phyloP scores from a whole-genome alignment of 2,113 vertebrate species.

The Campylomormyrus tamandua region DNA sequence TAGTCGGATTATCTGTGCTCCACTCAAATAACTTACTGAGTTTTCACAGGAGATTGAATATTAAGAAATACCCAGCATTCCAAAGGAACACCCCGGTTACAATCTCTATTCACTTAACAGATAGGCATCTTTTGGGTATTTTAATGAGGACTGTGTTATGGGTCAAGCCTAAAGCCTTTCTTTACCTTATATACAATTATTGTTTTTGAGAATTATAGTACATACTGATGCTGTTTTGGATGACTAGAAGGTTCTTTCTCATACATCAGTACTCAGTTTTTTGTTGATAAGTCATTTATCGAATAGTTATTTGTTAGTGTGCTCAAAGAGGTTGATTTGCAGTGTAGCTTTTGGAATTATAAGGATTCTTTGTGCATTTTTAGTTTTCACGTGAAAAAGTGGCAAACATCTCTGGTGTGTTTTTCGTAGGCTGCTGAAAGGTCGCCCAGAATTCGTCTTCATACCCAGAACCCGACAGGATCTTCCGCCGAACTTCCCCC shows the following conservation, averaged over 20 bases:
- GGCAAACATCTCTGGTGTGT: neutral
- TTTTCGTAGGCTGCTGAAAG: slow-evolving; percentile 76
- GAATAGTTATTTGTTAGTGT: neutral
- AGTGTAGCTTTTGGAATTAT: neutral
- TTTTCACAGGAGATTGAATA: neutral
- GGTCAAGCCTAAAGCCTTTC: neutral
- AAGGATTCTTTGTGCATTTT: neutral
- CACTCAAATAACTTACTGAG: neutral
- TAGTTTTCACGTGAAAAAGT: neutral
- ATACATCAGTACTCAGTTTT: neutral
- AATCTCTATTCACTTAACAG: neutral
- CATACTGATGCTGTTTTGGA: neutral
- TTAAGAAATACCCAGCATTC: neutral
- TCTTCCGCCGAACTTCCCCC: slow-evolving; percentile 90
- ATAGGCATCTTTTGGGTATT: neutral
- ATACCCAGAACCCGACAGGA: slow-evolving; percentile 87
- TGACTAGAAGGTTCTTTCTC: neutral
- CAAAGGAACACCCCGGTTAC: neutral
- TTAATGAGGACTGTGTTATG: neutral
- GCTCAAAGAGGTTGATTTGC: neutral
- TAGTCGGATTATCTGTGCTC: neutral
- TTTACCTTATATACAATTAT: neutral
- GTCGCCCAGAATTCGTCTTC: slow-evolving; percentile 82
- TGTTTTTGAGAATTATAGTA: neutral
- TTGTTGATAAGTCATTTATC: neutral